Evolutionary conservation across 1,140 invertebrate genomes (phyloP).

Genomic region (Pseudomyrmex flavicornis): DNA sequence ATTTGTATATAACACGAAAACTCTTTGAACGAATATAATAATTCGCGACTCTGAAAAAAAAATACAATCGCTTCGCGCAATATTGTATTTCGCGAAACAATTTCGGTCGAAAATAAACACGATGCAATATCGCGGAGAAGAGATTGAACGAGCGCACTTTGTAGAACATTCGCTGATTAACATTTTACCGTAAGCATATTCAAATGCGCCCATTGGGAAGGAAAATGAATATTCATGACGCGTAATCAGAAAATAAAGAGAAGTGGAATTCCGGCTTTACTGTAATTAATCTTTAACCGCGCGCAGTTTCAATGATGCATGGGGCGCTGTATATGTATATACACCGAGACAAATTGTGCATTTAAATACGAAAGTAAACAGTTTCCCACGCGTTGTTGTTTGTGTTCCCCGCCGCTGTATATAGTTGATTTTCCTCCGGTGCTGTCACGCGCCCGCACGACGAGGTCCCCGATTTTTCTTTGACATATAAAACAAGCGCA

Average conservation of each 20-base stretch:
- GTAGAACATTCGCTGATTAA: constrained; percentile 47
- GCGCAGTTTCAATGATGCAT: constrained; percentile 32
- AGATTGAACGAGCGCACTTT: constrained; percentile 29
- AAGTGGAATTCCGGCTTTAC: constrained; percentile 1
- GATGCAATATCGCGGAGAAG: neutral
- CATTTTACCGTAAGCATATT: constrained; percentile 45
- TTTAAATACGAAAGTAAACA: constrained; percentile 25
- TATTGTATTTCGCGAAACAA: no score
- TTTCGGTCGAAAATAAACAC: no score
- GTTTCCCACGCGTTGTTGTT: neutral
- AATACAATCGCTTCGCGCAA: no score
- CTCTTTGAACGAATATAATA: no score
- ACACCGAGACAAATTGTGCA: constrained; percentile 19
- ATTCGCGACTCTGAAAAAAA: no score
- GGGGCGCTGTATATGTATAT: neutral
- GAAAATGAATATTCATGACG: constrained; percentile 48
- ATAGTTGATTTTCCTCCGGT: neutral
- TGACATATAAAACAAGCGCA: neutral
- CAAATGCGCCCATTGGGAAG: constrained; percentile 31
- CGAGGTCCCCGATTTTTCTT: neutral
- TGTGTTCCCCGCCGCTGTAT: neutral
- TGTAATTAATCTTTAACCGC: constrained; percentile 51
- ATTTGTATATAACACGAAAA: no score
- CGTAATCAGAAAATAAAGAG: constrained; percentile 54
- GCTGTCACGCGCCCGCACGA: neutral